Evolutionary conservation across 2,797 vertebrate species (phyloP), one percentile per base, ranked within the genome.

Genomic region (Cephalopachus bancanus): DNA sequence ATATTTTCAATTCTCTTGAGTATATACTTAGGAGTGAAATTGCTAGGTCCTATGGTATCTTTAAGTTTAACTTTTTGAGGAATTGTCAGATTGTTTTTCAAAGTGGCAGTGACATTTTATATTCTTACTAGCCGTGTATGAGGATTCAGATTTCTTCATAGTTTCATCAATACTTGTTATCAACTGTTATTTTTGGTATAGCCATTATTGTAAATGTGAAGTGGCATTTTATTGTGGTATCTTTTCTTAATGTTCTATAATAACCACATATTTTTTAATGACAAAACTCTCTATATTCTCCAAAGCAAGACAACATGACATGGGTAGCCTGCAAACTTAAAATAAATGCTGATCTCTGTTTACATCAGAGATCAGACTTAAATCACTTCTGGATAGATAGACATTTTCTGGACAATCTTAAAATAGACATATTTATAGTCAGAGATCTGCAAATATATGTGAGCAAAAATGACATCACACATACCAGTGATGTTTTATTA

Each of bases 221-320:
- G 26, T 53, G 53, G 4, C 0, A 92, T 79, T 17, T 60, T 51
- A 85, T 44, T 30, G 19, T 74, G n/a, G 7, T 60, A 75, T 33
- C 8, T 81, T 26, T 28, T 12, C 19, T 44, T 79, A 64, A 83
- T 78, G 85, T 64, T 89, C 19, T 78, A 7, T 89, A 87, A 81
- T 93, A 28, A 30, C 16, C 5, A 51, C 28, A 81, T 53, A 55
- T 1, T 76, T 84, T 84, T 80, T 80, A 75, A 83, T 80, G 22
- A 0, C 10, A 71, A 72, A 22, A 10, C 0, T 53, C 19, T 14
- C 11, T 11, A 44, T 76, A 55, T 60, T 95, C 28, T 67, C 65
- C 78, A 89, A 72, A 89, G 10, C 57, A 91, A 95, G 89, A 86
- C 7, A 89, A 85, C 75, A 60, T 89, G 12, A 79, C 15, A n/a